Base-by-base conservation (phyloP, 2,113 vertebrate species). In the Sorex fumeus region DNA sequence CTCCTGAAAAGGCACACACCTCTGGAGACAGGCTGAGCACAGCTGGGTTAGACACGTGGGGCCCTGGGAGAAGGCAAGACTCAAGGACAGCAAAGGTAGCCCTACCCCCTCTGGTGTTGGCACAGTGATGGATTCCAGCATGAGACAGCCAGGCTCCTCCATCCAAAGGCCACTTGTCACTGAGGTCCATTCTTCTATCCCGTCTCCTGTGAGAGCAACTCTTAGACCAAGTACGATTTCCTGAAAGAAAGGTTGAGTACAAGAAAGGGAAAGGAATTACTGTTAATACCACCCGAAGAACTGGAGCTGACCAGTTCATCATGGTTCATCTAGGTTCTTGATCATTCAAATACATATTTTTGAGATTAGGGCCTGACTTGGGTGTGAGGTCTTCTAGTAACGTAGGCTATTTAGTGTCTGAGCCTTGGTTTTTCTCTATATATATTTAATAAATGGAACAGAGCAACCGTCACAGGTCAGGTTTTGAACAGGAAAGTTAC, bases 91-190 rank as follows among this genome's bases (percentile, higher is more conserved):
- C 57, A 66, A 85, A 95, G 78, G 60, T 3, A 27, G 83, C 92
- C 97, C 88, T 97, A 98, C 98, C 97, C 94, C 53, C 96, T 96
- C 95, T 97, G 86, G 93, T 89, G 95, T 50, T 97, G 88, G 95
- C 93, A 94, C 98, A 97, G 40, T 97, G 96, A 93, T 97, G 97
- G 57, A 97, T 95, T 94, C 98, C 98, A 88, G 96, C 92, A 71
- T 93, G 97, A 76, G 97, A 92, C 88, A 98, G 84, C 98, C 98
- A 98, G 92, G 96, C 95, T 95, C 96, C 97, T 95, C 98, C 98
- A 80, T 98, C 98, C 95, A 98, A 96, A 86, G 97, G 96, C 98
- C 98, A 98, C 84, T 94, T 97, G 92, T 98, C 98, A 96, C 71
- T 85, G 76, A 97, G 95, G 53, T 98, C 98, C 98, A 98, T 98